Conservation (phyloP, 2,797 vertebrate species). For the Lagodon rhomboides region DNA sequence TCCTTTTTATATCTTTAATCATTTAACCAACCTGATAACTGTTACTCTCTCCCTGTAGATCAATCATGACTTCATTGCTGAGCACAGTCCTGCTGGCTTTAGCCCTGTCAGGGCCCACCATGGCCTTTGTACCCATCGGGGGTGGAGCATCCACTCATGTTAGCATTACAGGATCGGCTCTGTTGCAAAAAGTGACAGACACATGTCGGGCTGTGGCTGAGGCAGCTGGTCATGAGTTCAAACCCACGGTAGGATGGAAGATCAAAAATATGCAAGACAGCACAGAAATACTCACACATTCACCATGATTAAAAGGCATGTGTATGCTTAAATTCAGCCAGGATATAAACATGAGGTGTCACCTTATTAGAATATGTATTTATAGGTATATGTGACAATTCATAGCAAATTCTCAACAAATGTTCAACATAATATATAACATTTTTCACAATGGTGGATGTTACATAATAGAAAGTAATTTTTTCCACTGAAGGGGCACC, state of each 20-base stretch:
- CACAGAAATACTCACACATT: background rate
- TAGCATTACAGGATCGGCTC: slow-evolving; percentile 75
- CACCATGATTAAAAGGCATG: background rate
- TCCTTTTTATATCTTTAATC: background rate
- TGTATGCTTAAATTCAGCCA: background rate
- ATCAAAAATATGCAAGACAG: background rate
- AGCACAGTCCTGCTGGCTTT: slow-evolving; percentile 52
- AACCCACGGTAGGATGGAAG: slow-evolving; percentile 74
- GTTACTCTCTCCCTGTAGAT: slow-evolving; percentile 21
- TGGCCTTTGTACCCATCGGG: slow-evolving; percentile 76
- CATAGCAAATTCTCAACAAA: no score
- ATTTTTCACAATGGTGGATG: no score
- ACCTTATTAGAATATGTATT: no score
- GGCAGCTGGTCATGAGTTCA: slow-evolving; percentile 72
- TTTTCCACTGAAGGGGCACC: no score
- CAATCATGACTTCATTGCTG: slow-evolving; percentile 54
- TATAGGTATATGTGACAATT: no score
- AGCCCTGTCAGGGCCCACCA: slow-evolving; percentile 29
- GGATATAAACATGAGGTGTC: background rate
- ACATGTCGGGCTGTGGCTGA: slow-evolving; percentile 76
- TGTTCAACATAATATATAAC: no score
- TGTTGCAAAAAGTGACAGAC: slow-evolving; percentile 77
- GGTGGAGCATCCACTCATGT: slow-evolving; percentile 68
- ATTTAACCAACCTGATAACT: background rate
- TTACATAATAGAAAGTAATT: no score